Base-by-base conservation (phyloP, 2,113 vertebrate genomes). In the Archocentrus centrarchus region DNA sequence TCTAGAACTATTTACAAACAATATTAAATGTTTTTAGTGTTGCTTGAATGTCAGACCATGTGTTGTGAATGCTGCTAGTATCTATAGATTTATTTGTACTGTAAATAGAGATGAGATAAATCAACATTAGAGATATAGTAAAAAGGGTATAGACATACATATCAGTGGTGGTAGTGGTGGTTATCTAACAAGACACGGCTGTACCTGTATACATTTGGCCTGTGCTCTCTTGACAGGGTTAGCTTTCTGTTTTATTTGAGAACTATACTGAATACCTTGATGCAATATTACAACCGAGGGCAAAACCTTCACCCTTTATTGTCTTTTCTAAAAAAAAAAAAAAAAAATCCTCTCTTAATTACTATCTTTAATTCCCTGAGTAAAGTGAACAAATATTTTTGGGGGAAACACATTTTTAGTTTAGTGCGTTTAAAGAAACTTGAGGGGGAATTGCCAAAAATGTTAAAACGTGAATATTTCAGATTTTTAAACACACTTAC, bases 61-160 rank as follows among this genome's bases (percentile, higher is more conserved):
- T 89, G 93, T 95, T 94, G 93, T 94, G 95, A 95, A 96, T 95
- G 95, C 95, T 96, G 95, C 95, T 96, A 95, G 93, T 95, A 93
- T 92, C 88, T 85, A 92, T 94, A 96, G 86, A 94, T 93, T 92
- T 93, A 89, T 95, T 94, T 95, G 87, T 94, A 94, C 89, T 96
- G 93, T 96, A 94, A 89, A 95, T 94, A 94, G 80, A 93, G 79
- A 85, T 82, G 88, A 94, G 68, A 77, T 92, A 89, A 89, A 90
- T 80, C 81, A 89, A 94, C 87, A 89, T 90, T 89, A 81, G 92
- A 86, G 92, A 86, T 76, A 81, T 77, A 92, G 83, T 79, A 83
- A 83, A 88, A 93, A 93, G 90, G 89, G 90, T 93, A 90, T 77
- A 93, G 92, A 95, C 80, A 93, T 91, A 94, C 95, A 95, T 95